Percentiles rank a stretch among this genome's conserved stretches.
Evolutionary conservation across 2,113 vertebrate genomes (phyloP).

Genomic region (Sisor rabdophorus): DNA sequence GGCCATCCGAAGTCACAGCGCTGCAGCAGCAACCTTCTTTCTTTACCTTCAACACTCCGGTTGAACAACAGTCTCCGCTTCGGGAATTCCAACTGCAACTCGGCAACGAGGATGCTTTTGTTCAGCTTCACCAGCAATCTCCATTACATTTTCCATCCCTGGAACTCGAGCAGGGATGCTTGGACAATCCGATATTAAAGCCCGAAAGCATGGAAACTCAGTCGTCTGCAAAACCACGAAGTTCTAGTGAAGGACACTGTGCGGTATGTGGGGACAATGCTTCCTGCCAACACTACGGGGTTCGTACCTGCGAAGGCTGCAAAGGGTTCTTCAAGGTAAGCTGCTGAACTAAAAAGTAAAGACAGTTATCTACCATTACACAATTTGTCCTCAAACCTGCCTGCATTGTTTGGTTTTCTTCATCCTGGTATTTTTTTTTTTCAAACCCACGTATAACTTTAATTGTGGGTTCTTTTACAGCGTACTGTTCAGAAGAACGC

Average conservation of each 20-base stretch:
- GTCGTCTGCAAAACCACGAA: slow-evolving; percentile 72
- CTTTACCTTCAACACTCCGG: slow-evolving; percentile 73
- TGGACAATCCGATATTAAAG: slow-evolving; percentile 65
- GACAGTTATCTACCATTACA: neutral
- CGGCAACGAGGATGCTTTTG: slow-evolving; percentile 72
- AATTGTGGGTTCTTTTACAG: slow-evolving; percentile 65
- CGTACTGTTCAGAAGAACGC: slow-evolving; percentile 97
- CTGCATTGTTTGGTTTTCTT: neutral
- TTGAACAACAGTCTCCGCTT: slow-evolving; percentile 64
- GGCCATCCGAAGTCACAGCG: slow-evolving; percentile 70
- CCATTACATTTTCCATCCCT: slow-evolving; percentile 61
- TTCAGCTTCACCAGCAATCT: slow-evolving; percentile 56
- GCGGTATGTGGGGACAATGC: slow-evolving; percentile 93
- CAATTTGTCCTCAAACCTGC: neutral
- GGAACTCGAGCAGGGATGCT: slow-evolving; percentile 61
- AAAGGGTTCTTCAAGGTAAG: slow-evolving; percentile 97
- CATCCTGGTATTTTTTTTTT: neutral
- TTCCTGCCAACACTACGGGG: slow-evolving; percentile 94
- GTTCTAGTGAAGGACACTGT: slow-evolving; percentile 82
- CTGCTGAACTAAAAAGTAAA: neutral
- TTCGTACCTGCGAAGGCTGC: slow-evolving; percentile 95
- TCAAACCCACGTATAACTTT: neutral
- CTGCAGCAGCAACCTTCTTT: slow-evolving; percentile 68
- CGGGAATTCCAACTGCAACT: slow-evolving; percentile 66
- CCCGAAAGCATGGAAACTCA: slow-evolving; percentile 54